Evolutionary conservation across 53 echinoderm and acorn worm genomes (phyloP).

Genomic region (Henricia sp.): DNA sequence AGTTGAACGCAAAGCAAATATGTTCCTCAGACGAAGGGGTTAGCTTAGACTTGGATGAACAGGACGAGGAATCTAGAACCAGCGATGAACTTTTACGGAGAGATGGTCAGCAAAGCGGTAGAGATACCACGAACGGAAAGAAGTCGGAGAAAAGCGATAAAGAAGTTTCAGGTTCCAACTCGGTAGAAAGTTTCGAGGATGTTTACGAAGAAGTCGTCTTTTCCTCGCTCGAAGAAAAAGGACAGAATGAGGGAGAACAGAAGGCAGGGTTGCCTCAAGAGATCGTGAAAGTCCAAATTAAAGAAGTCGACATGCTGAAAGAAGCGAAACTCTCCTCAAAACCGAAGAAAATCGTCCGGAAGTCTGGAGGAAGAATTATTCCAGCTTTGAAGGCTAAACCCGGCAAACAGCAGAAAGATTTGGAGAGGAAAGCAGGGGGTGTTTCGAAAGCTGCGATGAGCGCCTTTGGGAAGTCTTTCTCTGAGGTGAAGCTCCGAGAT

Average conservation of each 20-base stretch:
- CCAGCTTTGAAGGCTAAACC: slow-evolving; percentile 17
- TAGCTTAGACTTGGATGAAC: slow-evolving; percentile 38
- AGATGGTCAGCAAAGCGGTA: no score
- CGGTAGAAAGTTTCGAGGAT: slow-evolving; percentile 62
- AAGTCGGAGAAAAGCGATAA: neutral
- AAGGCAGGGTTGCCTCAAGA: neutral
- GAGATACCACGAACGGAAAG: neutral
- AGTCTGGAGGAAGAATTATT: slow-evolving; percentile 1
- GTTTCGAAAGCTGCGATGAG: neutral
- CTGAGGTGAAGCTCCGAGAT: neutral
- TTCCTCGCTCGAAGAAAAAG: slow-evolving; percentile 57
- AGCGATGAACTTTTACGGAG: no score
- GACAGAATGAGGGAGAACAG: neutral
- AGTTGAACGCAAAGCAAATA: neutral
- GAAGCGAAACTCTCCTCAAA: slow-evolving; percentile 1
- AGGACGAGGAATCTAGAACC: neutral
- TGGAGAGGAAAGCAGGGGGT: neutral
- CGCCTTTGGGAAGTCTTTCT: slow-evolving; percentile 44
- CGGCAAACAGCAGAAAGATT: slow-evolving; percentile 1
- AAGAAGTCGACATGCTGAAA: slow-evolving; percentile 4
- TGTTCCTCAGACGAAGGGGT: slow-evolving; percentile 48
- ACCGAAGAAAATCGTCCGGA: slow-evolving; percentile 12
- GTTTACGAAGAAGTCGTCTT: slow-evolving; percentile 74
- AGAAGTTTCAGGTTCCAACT: neutral
- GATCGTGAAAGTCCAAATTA: slow-evolving; percentile 37